A percentile compares a stretch with the other conserved stretches of the same genome.
These are phyloP conservation scores for Rhabdomys pumilio DNA, from an alignment of 2,797 vertebrate species.

Conservation along the genomic window DNA sequence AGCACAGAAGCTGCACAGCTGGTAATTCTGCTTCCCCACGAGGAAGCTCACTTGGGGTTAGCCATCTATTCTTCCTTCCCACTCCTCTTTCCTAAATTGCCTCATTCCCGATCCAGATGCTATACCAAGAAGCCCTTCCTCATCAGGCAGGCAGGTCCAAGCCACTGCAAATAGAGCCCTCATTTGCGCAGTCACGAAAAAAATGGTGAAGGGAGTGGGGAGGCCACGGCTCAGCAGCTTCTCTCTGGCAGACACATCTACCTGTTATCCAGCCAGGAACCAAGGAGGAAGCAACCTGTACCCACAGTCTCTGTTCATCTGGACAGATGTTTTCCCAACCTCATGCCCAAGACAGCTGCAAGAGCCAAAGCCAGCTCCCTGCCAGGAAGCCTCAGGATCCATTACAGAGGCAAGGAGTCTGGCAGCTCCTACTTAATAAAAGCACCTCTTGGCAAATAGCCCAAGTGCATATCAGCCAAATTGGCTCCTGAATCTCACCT, in stretches of 20 bases:
- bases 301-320: neutral
- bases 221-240: neutral
- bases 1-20: neutral
- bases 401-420: neutral
- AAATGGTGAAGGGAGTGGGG: accelerated
- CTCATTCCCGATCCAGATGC: neutral
- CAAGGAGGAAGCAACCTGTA: neutral
- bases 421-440: neutral
- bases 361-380: neutral
- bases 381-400: conserved; percentile 26
- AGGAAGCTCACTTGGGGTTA: neutral
- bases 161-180: neutral
- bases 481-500: neutral
- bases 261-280: neutral
- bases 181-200: neutral
- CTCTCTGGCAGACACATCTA: neutral
- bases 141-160: neutral
- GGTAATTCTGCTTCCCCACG: neutral
- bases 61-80: neutral
- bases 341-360: neutral
- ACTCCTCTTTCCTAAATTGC: conserved; percentile 18
- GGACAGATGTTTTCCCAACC: conserved; percentile 22
- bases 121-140: neutral
- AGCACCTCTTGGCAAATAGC: neutral
- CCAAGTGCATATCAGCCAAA: neutral